Base-by-base conservation (phyloP, 2,113 vertebrate species). In the Riparia riparia region DNA sequence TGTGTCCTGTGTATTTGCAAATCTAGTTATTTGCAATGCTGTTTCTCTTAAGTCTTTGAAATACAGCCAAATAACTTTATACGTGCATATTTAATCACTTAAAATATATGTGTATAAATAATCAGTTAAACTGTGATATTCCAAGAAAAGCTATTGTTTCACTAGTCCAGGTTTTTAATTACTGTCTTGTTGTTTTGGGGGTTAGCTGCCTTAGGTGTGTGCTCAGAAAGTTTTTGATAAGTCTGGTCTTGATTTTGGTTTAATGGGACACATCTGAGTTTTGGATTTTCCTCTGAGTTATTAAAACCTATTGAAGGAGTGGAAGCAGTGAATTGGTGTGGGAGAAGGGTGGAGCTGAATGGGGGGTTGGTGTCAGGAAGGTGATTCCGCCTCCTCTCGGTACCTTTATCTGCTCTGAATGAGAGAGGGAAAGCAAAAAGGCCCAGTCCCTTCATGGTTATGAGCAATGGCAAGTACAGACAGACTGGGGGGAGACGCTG, bases 241-340 rank as follows among this genome's bases (percentile, higher is more conserved):
- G 15, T 80, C 51, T 70, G 37, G 11, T 66, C 20, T 89, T 78
- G 72, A 51, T 86, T 89, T 88, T 88, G 12, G 42, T 41, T 86
- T 9, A 16, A 25, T 11, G 15, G 39, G 41, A 61, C 12, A 10
- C 14, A 12, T 82, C 32, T 44, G 42, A 87, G n/a, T 70, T 15
- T 28, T 24, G 7, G 12, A 11, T 84, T 72, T 95, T 82, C 3
- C 11, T 76, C 14, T 13, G 17, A 78, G 17, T 76, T 95, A 60
- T 12, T 82, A 13, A 18, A 42, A 56, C 2, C 0, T 37, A 1
- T 17, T 71, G 29, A 71, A 90, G 42, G 76, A 56, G 8, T 15
- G 26, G 10, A 69, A 29, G 10, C 13, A 28, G 14, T 60, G 4
- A 42, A 12, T 4, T 70, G 60, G 5, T 81, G 12, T 68, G 61